Evolutionary conservation across 2,113 vertebrate species (phyloP).

Genomic region (Hassar affinis): DNA sequence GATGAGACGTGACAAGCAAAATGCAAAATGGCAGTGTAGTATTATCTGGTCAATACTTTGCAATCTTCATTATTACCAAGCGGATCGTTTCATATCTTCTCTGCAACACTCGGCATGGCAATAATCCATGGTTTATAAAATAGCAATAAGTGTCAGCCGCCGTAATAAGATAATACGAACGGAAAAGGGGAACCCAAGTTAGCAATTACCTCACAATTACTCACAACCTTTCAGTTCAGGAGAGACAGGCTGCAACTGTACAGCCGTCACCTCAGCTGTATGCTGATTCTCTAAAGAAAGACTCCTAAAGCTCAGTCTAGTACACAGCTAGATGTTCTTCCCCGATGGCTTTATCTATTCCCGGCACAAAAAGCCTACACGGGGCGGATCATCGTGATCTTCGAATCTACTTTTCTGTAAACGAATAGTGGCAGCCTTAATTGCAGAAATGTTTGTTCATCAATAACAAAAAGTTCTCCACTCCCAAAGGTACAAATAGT

Average conservation of each 20-base stretch:
- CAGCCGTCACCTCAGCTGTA: background rate
- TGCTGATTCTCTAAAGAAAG: background rate
- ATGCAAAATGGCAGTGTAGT: background rate
- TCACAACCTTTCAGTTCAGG: background rate
- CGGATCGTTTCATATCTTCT: background rate
- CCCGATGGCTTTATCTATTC: background rate
- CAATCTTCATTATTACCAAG: conserved; percentile 6
- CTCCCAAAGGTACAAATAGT: background rate
- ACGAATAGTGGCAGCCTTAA: background rate
- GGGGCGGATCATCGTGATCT: background rate
- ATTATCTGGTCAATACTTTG: conserved; percentile 12
- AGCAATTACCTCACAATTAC: background rate
- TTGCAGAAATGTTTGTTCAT: background rate
- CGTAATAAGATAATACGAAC: background rate
- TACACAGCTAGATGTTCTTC: conserved; percentile 11
- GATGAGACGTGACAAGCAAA: background rate
- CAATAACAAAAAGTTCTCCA: background rate
- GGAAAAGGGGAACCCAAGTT: background rate
- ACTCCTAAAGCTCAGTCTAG: background rate
- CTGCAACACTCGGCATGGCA: background rate
- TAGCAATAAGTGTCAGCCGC: background rate
- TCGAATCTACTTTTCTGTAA: background rate
- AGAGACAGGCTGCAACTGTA: background rate
- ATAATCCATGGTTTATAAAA: conserved; percentile 17
- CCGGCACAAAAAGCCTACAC: background rate